Evolutionary conservation across 2,888 invertebrate species (phyloP).

Genomic region (Brassicogethes aeneus): DNA sequence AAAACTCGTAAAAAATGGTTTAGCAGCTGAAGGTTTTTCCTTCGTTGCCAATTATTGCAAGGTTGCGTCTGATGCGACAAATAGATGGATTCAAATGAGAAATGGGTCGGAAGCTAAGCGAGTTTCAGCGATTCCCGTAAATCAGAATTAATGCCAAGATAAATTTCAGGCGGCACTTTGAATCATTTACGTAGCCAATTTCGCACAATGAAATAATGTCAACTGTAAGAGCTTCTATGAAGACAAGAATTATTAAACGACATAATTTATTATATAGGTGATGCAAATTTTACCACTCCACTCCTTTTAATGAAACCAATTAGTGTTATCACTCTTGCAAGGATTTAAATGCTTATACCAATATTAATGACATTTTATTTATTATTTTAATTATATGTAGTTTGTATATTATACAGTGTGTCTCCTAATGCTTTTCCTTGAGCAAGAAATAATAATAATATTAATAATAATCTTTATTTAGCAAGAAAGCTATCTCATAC

Average conservation of each 20-base stretch:
- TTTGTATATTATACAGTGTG: too few relatives aligned
- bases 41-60: constrained; percentile 15
- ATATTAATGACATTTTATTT: too few relatives aligned
- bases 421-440: too few relatives aligned
- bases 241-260: constrained; percentile 10
- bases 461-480: too few relatives aligned
- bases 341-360: too few relatives aligned
- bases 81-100: constrained; percentile 34
- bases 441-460: too few relatives aligned
- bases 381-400: too few relatives aligned
- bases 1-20: background rate
- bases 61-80: constrained; percentile 25
- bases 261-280: constrained; percentile 9
- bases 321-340: too few relatives aligned
- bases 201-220: constrained; percentile 14
- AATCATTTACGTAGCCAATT: constrained; percentile 19
- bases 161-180: constrained; percentile 29
- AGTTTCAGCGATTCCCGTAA: constrained; percentile 34
- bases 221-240: constrained; percentile 12
- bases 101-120: constrained; percentile 32
- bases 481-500: too few relatives aligned
- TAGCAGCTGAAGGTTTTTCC: constrained; percentile 11
- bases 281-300: background rate
- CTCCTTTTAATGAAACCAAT: too few relatives aligned
- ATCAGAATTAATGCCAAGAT: constrained; percentile 38